phyloP scores from a whole-genome alignment of 2,797 vertebrate genomes.

The Sarcophilus harrisii region DNA sequence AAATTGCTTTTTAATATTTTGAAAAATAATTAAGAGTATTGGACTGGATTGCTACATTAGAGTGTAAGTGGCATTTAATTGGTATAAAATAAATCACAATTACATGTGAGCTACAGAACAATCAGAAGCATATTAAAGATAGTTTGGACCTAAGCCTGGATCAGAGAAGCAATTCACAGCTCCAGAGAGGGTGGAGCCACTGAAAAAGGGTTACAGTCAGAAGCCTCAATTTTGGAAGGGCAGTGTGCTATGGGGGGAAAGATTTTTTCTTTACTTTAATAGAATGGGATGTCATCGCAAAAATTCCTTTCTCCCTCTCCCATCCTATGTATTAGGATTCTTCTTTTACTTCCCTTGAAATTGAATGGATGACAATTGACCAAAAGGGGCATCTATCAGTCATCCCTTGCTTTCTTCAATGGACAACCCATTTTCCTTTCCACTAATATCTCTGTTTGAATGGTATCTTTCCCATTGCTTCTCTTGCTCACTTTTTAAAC shows the following conservation, averaged over 20 bases:
- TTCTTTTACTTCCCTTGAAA: neutral
- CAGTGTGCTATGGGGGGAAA: neutral
- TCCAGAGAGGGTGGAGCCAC: fast-evolving
- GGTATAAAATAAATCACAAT: slow-evolving; percentile 65
- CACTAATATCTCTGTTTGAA: fast-evolving
- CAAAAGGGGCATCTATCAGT: neutral
- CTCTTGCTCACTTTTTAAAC: neutral
- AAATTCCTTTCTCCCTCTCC: neutral
- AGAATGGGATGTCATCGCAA: neutral
- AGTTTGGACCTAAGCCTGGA: neutral
- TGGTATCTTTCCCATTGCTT: neutral
- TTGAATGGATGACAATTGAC: neutral
- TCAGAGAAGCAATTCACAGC: no score
- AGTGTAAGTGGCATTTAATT: slow-evolving; percentile 77
- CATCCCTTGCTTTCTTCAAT: neutral
- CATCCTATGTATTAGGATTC: neutral
- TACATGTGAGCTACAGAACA: slow-evolving; percentile 53
- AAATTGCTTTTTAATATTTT: slow-evolving; percentile 81
- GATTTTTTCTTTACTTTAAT: neutral
- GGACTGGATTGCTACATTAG: slow-evolving; percentile 77
- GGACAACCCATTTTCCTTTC: neutral
- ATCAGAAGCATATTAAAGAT: neutral
- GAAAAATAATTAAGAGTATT: slow-evolving; percentile 81
- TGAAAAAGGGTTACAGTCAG: neutral
- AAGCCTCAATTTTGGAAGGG: neutral